These are phyloP conservation scores for Acipenser transmontanus DNA, from an alignment of 2,797 vertebrate species.

Conservation along the genomic window DNA sequence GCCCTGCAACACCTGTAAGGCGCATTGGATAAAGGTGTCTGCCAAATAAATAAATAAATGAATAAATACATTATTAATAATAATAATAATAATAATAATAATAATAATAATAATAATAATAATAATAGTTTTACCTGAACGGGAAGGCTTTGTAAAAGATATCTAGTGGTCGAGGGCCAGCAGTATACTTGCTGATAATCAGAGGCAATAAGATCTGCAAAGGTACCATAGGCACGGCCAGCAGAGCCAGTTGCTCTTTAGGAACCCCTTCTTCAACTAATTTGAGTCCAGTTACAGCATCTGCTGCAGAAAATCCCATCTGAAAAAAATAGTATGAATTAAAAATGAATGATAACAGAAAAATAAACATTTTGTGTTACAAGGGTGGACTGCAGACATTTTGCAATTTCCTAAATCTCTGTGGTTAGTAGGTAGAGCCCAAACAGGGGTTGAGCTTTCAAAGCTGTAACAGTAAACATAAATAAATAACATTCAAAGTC, in stretches of 20 bases:
- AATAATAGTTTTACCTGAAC: constrained; percentile 66
- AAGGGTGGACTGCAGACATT: too few species aligned
- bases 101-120: too few species aligned
- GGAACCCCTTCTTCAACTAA: constrained; percentile 91
- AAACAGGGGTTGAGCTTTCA: too few species aligned
- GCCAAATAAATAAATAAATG: too few species aligned
- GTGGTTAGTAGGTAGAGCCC: too few species aligned
- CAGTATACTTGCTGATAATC: constrained; percentile 95
- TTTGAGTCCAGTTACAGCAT: constrained; percentile 92
- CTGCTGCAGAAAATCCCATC: constrained; percentile 94
- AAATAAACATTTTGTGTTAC: too few species aligned
- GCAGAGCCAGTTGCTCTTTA: constrained; percentile 86
- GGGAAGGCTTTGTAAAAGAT: constrained; percentile 94
- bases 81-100: neutral
- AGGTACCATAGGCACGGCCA: constrained; percentile 96
- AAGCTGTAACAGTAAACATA: neutral
- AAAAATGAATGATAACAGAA: neutral
- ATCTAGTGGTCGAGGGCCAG: constrained; percentile 85
- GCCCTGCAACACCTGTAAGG: too few species aligned
- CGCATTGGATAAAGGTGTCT: too few species aligned
- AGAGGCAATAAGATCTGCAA: constrained; percentile 89
- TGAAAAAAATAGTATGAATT: constrained; percentile 43
- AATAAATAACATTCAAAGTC: neutral
- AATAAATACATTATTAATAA: too few species aligned
- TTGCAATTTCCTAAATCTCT: too few species aligned